phyloP scores from a whole-genome alignment of 2,113 vertebrate genomes.

The Halcyon malimbica region DNA sequence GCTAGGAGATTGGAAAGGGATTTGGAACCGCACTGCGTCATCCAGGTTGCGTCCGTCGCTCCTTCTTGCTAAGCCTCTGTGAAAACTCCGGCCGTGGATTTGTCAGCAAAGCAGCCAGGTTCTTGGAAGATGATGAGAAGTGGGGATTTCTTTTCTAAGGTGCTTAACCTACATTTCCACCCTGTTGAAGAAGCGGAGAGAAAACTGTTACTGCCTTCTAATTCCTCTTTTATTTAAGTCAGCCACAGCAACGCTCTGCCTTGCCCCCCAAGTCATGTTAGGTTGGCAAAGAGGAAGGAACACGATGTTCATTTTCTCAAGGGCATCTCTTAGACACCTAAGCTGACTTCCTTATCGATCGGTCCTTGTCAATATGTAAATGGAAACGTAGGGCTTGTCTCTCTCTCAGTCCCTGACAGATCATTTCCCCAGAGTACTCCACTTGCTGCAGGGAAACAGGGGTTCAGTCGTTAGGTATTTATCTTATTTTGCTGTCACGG shows the following conservation, averaged over 20 bases:
- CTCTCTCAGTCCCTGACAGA: background rate
- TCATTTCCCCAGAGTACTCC: background rate
- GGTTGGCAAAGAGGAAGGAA: background rate
- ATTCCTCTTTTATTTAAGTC: background rate
- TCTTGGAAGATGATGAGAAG: background rate
- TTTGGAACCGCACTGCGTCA: background rate
- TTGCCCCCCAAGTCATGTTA: background rate
- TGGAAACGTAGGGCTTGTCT: background rate
- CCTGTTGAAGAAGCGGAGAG: background rate
- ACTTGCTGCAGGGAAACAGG: background rate
- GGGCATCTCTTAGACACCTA: background rate
- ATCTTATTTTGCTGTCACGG: background rate
- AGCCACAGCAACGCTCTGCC: background rate
- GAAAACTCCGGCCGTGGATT: background rate
- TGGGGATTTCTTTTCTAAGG: background rate
- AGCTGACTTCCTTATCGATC: conserved; percentile 13
- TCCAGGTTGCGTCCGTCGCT: background rate
- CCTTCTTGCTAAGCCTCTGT: background rate
- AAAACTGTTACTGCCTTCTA: background rate
- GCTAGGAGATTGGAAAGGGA: background rate
- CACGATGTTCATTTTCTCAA: background rate
- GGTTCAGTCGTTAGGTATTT: background rate
- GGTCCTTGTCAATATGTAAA: conserved; percentile 9
- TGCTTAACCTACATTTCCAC: conserved; percentile 22
- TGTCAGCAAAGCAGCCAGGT: background rate